Base-by-base conservation (phyloP, 1,140 invertebrate genomes). In the Thaumetopoea pityocampa region DNA sequence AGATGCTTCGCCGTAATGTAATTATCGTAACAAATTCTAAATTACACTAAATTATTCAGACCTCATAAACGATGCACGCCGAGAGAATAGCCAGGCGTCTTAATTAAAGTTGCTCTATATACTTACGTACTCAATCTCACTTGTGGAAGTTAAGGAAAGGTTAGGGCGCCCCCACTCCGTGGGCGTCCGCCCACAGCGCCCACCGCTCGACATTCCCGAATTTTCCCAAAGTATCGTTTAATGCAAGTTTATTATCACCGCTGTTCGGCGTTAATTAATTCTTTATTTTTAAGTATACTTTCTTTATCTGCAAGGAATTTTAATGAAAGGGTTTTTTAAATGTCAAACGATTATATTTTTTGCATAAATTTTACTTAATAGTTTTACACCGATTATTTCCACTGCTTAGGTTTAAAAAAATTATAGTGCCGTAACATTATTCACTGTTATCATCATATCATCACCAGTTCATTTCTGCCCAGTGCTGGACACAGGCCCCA, bases 141-240 rank as follows among this genome's bases (percentile, higher is more conserved):
- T 76, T 66, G 67, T 63, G 49, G 62, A 79, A 82, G 72, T 82
- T 82, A 79, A 73, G 71, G 71, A 79, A 79, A 82, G 76, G 78
- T 82, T 78, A 78, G 69, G 59, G 43, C 66, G 35, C 58, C 57
- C 12, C 17, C n/a, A n/a, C n/a, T n/a, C 7, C 9, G 24, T 3
- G 44, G 23, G 35, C 12, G 10, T 17, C 35, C 50, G n/a, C 50
- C 51, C 56, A 5, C 37, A 54, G 32, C 35, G 50, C 24, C 50
- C 48, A 51, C 12, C 51, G 43, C 50, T 43, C 33, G 36, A 55
- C 63, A 59, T 68, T 67, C 72, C 72, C 74, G 63, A 82, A 78
- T 72, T 78, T 72, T 69, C 68, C 67, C 58, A 66, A 77, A 80
- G 76, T 80, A 82, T 80, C 73, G 68, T 63, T 77, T 78, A 71